Conservation (phyloP, 2,888 invertebrate species). For the Idaea dimidiata region DNA sequence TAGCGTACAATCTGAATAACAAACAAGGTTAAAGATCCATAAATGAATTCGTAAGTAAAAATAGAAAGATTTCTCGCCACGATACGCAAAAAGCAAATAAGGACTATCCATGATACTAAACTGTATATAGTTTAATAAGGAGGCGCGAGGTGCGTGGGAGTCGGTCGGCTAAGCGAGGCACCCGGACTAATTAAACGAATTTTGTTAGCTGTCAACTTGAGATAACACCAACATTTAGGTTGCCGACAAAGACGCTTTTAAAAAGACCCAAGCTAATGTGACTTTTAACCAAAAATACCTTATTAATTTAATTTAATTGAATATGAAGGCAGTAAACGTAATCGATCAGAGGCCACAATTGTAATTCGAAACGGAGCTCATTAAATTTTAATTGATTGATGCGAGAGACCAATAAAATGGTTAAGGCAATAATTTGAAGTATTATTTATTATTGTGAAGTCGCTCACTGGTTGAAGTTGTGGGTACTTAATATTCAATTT, state of each 20-base stretch:
- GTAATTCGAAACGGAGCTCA: neutral
- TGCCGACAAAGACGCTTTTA: conserved; percentile 43
- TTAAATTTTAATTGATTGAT: conserved; percentile 22
- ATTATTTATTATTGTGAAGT: conserved; percentile 8
- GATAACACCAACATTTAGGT: conserved; percentile 67
- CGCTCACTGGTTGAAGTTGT: no score
- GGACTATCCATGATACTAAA: conserved; percentile 30
- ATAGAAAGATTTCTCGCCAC: no score
- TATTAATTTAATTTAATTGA: conserved; percentile 26
- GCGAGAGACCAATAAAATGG: conserved; percentile 20
- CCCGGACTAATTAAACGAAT: conserved; percentile 76
- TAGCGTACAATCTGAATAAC: no score
- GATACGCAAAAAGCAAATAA: conserved; percentile 16
- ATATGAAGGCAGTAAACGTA: conserved; percentile 28
- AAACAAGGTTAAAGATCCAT: no score
- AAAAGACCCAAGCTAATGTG: conserved; percentile 15
- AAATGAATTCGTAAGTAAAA: no score
- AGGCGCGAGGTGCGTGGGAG: conserved; percentile 48
- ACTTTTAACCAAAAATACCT: conserved; percentile 22
- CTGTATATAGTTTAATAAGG: conserved; percentile 35
- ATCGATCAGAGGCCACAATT: conserved; percentile 7
- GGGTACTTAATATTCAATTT: no score
- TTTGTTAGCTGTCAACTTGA: conserved; percentile 76
- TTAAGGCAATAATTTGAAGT: conserved; percentile 22
- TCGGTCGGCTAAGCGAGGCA: conserved; percentile 35